Base-by-base conservation (phyloP, 2,797 vertebrate species). In the Rhincodon typus region DNA sequence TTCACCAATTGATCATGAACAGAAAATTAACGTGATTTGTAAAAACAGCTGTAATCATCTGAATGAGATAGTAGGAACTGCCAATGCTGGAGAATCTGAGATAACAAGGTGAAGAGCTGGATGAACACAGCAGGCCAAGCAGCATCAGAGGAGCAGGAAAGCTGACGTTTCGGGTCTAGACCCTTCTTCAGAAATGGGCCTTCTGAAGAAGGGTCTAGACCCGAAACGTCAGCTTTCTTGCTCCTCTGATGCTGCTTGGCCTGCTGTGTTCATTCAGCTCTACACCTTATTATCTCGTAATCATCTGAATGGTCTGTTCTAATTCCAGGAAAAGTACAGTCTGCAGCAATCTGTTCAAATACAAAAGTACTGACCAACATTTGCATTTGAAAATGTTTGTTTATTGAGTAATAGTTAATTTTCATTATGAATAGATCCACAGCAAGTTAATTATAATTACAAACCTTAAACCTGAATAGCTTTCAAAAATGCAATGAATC, bases 401-500 rank as follows among this genome's bases (percentile, higher is more conserved):
- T 84, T 25, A 42, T 23, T 84, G 82, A 84, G 38, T 84, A 84
- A 84, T 42, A 84, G 38, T 84, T 84, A 84, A 8, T 23, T 23
- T 84, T 46, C 82, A 84, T 84, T 84, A 84, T 84, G 82, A 84
- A 84, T 84, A 84, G 82, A 84, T 46, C 82, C 21, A 42, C 5
- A 7, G 6, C 46, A 6, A 84, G 82, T 46, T 84, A 46, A 46
- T 42, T 84, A 21, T 84, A 46, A 84, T 42, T 46, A 46, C 7
- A 46, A 42, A 46, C 46, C 82, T 46, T 84, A 21, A 46, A 46
- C 46, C 19, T 5, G 5, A 93, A 38, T 66, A 19, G 13, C n/a
- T 93, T 93, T 67, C 90, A 93, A 93, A 93, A n/a, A 69, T 42
- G 19, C 38, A 67, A 69, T 23, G 23, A 93, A 90, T 90, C 27